Evolutionary conservation across 2,797 vertebrate genomes (phyloP), one percentile per base, ranked within the genome.

Genomic region (Kryptopterus vitreolus): DNA sequence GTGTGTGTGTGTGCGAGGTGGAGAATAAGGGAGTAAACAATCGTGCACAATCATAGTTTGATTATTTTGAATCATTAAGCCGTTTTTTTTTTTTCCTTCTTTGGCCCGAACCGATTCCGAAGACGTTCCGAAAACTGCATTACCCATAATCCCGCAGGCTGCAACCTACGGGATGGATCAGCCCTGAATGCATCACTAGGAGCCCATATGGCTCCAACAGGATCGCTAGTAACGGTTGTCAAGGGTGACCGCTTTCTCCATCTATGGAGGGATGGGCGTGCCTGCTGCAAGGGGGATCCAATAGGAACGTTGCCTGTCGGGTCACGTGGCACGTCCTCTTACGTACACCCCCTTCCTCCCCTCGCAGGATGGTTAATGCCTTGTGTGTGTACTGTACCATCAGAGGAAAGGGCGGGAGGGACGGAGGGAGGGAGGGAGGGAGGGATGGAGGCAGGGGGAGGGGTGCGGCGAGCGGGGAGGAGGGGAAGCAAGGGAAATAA

Each of bases 261-360:
- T 61, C 53, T 75, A 46, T 76, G 83, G 81, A 86, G 88, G 87
- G 88, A 89, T 89, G 87, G 91, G 83, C 78, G 76, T 68, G 86
- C 89, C 91, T 89, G 89, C 90, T 91, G 90, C 82, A 86, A n/a
- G 84, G 83, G 87, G 88, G 90, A 89, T 92, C 88, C 89, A 90
- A 89, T 89, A 55, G 69, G 69, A 85, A 87, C 87, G 79, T 70
- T 76, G 76, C 73, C n/a, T 35, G 79, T 79, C 70, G 76, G 57
- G 87, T 93, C 91, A 93, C 89, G 87, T 92, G 91, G 88, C 88
- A 79, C 70, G 72, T 77, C 33, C 85, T 78, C 80, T 82, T 81
- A 86, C n/a, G n/a, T 81, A 87, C 89, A 89, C 88, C 88, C 87
- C 84, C 87, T 89, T 92, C 90, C 90, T 83, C 86, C 77, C 79